Evolutionary conservation across 2,113 vertebrate species (phyloP), one percentile per base, ranked within the genome.

Genomic region (Hemibagrus wyckioides): DNA sequence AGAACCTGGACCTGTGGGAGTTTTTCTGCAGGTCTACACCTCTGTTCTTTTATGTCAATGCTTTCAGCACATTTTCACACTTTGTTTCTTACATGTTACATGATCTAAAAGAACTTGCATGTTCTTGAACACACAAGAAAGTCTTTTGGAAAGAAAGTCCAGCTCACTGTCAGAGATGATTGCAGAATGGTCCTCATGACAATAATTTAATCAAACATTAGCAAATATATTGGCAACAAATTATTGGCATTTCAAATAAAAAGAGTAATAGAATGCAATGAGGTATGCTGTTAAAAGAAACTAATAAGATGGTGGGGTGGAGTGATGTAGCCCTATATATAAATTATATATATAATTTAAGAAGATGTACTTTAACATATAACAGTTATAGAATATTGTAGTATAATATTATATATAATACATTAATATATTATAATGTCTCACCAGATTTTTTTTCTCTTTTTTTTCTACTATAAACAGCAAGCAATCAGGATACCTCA

Each of bases 1-100:
- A 99, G 92, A 99, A 99, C 92, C 93, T 99, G 92, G 97, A 98
- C 90, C 93, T 99, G 87, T 99, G 98, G 98, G 97, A 99, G 93
- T 98, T 99, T 93, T 99, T 97, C 92, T 99, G 97, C 97, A 97
- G 98, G 98, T 98, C 93, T 92, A 50, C 23, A 65, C 2, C 33
- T 87, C n/a, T 21, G 19, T 13, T 39, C 39, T 39, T 41, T 54
- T 73, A 76, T 39, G 11, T 80, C 75, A 69, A 36, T 73, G 39
- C 36, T 61, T 44, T 76, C 17, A 50, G 13, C 13, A 21, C 14
- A 59, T 39, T 41, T 36, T 21, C 9, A 2, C 41, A 76, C 73
- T 76, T 48, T 8, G 0, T 48, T 48, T 48, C 4, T 48, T 48
- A 48, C 44, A 48, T 48, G 44, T 48, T 48, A 48, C 44, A 48